A percentile compares a stretch with the other conserved stretches of the same genome.
Conservation (phyloP, 2,888 invertebrate genomes). For the Drosophila sordidula region DNA sequence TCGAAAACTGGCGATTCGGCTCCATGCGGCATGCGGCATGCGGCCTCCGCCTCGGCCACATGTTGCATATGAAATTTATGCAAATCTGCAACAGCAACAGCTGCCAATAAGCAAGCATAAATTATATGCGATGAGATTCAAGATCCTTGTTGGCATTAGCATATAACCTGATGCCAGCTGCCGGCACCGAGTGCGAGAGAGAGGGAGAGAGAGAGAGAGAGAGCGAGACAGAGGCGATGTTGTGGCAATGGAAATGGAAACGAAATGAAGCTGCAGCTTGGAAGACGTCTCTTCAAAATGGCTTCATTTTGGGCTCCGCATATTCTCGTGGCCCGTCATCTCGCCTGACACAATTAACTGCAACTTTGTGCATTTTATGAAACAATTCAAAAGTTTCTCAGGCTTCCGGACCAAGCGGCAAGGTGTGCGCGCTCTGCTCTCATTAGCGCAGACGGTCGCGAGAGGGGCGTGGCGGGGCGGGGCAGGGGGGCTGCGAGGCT, state of each 20-base stretch:
- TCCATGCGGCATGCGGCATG: constrained; percentile 1
- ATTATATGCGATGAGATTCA: constrained; percentile 71
- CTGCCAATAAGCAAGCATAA: constrained; percentile 79
- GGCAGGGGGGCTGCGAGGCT: constrained; percentile 9
- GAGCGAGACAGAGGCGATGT: neutral
- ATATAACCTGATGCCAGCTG: constrained; percentile 70
- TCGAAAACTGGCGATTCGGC: constrained; percentile 25
- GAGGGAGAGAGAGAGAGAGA: constrained; percentile 4
- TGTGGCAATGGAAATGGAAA: constrained; percentile 6
- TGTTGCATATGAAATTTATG: constrained; percentile 79
- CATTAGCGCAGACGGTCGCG: constrained; percentile 5
- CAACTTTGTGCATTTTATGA: constrained; percentile 77
- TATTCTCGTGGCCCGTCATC: constrained; percentile 44
- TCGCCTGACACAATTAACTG: constrained; percentile 74
- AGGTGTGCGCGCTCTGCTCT: neutral
- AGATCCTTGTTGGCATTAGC: constrained; percentile 73
- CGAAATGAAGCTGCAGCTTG: constrained; percentile 19
- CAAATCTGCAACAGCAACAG: constrained; percentile 63
- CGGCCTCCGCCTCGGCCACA: constrained; percentile 32
- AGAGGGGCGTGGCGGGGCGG: neutral
- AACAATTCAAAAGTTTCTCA: constrained; percentile 79
- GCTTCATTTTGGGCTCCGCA: constrained; percentile 63
- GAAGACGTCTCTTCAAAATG: constrained; percentile 55
- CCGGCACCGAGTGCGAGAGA: constrained; percentile 14
- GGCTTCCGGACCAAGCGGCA: constrained; percentile 53